Evolutionary conservation across 2,888 invertebrate species (phyloP), one percentile per base, ranked within the genome.

Genomic region (Agrochola litura): DNA sequence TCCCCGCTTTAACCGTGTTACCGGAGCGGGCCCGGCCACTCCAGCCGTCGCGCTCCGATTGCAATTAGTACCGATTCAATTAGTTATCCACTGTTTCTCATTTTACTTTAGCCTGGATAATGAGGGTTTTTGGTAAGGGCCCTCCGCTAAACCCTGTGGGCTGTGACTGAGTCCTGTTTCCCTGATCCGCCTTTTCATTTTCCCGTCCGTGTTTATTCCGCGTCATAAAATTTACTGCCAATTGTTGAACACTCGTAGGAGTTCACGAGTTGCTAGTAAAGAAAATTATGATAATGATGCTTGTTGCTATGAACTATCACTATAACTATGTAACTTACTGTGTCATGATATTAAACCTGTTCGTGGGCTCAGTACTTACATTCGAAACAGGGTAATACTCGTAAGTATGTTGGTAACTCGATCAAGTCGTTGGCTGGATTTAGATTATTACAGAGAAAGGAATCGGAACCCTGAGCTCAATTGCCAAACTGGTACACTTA

Each of bases 41-140:
- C 30, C 30, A 8, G 54, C 68, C 56, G 54, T 78, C 63, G 76
- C 76, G 81, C 83, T 84, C 84, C 73, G 79, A 83, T 89, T 80
- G 86, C 89, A 89, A 88, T 89, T 88, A 89, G 85, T 79, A 78
- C 80, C 83, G 78, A 88, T 88, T 88, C 84, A 88, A 86, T 87
- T 87, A 88, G 78, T 79, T 78, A 82, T 86, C 80, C 83, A 85
- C 86, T 86, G 86, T 79, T 85, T 85, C 83, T 85, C 74, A 81
- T 88, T 88, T 84, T 79, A 84, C 65, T 85, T 85, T 76, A 76
- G 76, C 64, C 49, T 70, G 79, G 73, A 66, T 81, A 82, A 79
- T 82, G 82, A 82, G 72, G 86, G 86, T 77, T 81, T 79, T 77
- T 56, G 69, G 71, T 81, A 41, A 81, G 61, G 64, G 65, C 63